Evolutionary conservation across 2,797 vertebrate species (phyloP).

Genomic region (Euphonia xanthogaster): DNA sequence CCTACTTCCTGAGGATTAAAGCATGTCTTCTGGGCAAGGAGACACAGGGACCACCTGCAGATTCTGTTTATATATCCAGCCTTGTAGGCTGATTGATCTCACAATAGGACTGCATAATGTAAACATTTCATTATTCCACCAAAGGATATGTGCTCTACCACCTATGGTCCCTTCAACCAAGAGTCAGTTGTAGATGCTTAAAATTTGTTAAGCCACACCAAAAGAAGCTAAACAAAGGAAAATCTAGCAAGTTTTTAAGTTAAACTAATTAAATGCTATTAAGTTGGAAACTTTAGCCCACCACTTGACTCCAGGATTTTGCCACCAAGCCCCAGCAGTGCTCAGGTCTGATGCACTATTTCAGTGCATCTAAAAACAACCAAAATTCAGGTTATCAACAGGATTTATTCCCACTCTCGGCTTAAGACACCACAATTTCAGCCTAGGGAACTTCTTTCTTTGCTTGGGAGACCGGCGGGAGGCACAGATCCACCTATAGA

Average conservation of each 20-base stretch:
- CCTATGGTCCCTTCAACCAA: conserved; percentile 50
- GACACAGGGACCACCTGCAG: conserved; percentile 83
- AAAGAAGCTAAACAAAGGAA: conserved; percentile 17
- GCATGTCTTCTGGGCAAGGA: conserved; percentile 66
- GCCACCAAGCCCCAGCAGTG: background rate
- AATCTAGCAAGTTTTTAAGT: conserved; percentile 1
- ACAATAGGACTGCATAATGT: conserved; percentile 68
- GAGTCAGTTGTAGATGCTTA: conserved; percentile 34
- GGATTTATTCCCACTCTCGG: background rate
- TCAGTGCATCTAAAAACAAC: background rate
- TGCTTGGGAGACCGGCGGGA: fast-evolving
- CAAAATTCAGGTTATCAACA: background rate
- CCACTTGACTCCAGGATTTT: background rate
- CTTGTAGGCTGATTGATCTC: conserved; percentile 64
- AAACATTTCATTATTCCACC: conserved; percentile 75
- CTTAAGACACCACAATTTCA: background rate
- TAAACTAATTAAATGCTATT: conserved; percentile 17
- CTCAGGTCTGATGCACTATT: background rate
- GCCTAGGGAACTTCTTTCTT: background rate
- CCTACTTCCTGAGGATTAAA: conserved; percentile 73
- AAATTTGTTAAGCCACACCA: conserved; percentile 39
- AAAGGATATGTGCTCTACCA: conserved; percentile 61
- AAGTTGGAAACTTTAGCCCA: conserved; percentile 16
- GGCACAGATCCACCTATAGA: background rate
- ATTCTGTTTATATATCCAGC: conserved; percentile 82